Evolutionary conservation across 2,888 invertebrate species (phyloP).

Genomic region (Melieria crassipennis): DNA sequence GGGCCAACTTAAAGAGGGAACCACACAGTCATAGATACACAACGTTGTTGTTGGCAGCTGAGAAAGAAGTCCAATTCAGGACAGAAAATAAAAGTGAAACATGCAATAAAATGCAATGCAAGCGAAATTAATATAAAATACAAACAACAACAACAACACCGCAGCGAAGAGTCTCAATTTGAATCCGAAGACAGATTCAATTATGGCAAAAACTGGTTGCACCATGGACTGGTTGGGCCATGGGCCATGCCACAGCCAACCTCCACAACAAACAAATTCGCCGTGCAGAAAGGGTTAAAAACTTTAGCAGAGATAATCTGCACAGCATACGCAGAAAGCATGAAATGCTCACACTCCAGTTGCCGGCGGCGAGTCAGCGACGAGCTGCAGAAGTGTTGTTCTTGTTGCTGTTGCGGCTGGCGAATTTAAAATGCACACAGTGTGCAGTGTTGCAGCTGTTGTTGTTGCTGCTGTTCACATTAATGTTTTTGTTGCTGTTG

Average conservation of each 20-base stretch:
- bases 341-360: too few species aligned
- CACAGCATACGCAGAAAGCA: too few species aligned
- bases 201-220: constrained; percentile 30
- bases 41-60: neutral
- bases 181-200: constrained; percentile 29
- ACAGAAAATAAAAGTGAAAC: neutral
- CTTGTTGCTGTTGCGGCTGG: too few species aligned
- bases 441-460: too few species aligned
- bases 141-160: neutral
- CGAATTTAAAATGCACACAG: too few species aligned
- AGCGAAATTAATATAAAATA: constrained; percentile 3
- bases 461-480: too few species aligned
- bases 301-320: constrained; percentile 12
- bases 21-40: too few species aligned
- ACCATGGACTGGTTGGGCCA: neutral
- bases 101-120: neutral
- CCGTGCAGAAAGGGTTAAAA: constrained; percentile 4
- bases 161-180: constrained; percentile 16
- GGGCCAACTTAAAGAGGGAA: too few species aligned
- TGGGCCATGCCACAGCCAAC: constrained; percentile 5
- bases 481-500: too few species aligned
- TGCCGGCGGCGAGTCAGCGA: too few species aligned
- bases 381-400: too few species aligned
- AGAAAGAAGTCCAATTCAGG: constrained; percentile 5
- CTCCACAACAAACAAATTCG: neutral